Percentiles rank a stretch among this genome's conserved stretches.
Evolutionary conservation across 1,140 invertebrate species (phyloP).

Genomic region (Pemphigus obesinymphae): DNA sequence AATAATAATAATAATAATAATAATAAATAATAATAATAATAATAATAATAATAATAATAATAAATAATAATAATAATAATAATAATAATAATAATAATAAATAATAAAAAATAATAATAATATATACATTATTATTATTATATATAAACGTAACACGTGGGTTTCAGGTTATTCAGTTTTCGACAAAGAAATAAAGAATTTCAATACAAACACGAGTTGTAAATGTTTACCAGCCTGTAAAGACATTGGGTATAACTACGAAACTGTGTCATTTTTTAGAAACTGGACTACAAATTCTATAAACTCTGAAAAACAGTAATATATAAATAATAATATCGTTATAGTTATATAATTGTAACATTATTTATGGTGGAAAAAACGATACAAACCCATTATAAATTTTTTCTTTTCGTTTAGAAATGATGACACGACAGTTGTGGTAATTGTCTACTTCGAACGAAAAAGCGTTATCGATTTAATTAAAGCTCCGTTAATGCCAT

Average conservation of each 20-base stretch:
- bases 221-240: constrained; percentile 65
- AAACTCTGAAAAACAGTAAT: neutral
- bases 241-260: constrained; percentile 58
- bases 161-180: constrained; percentile 39
- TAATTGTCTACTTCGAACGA: constrained; percentile 25
- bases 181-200: neutral
- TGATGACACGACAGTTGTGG: neutral
- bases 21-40: too few species aligned
- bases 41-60: too few species aligned
- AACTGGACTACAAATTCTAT: constrained; percentile 25
- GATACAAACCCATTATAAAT: neutral
- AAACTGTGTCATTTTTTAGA: constrained; percentile 32
- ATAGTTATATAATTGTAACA: neutral
- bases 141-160: too few species aligned
- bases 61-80: too few species aligned
- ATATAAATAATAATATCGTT: neutral
- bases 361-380: too few species aligned
- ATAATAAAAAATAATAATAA: too few species aligned
- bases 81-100: too few species aligned
- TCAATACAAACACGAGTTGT: constrained; percentile 49
- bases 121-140: too few species aligned
- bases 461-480: neutral
- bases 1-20: too few species aligned
- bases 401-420: neutral
- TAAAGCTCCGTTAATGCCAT: constrained; percentile 32